phyloP scores from a whole-genome alignment of 2,888 invertebrate species.

The Archips xylosteana region DNA sequence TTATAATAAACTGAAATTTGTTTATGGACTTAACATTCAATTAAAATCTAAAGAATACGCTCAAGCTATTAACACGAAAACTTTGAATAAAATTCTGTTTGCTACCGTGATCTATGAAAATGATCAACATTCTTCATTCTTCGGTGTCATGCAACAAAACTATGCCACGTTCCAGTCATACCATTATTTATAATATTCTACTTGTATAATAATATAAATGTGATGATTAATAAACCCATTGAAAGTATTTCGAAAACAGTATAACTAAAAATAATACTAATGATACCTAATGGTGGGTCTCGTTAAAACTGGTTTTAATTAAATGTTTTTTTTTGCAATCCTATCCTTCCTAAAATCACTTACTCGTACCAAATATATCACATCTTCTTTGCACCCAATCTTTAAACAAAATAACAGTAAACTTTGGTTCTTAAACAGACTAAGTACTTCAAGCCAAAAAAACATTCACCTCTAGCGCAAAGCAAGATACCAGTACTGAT shows the following conservation, averaged over 20 bases:
- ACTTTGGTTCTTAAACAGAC: slow-evolving; percentile 16
- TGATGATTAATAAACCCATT: not conserved
- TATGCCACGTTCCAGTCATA: not conserved
- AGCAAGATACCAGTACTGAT: not conserved
- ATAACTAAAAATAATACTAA: slow-evolving; percentile 6
- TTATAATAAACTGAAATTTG: not conserved
- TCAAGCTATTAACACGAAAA: not conserved
- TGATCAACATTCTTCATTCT: not conserved
- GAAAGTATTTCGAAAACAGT: not conserved
- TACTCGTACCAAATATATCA: slow-evolving; percentile 24
- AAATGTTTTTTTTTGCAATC: not conserved
- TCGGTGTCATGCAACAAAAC: not conserved
- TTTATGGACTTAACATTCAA: not conserved
- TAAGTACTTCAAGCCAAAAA: slow-evolving; percentile 7
- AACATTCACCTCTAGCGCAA: slow-evolving; percentile 3
- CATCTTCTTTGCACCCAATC: slow-evolving; percentile 4
- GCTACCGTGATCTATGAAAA: not conserved
- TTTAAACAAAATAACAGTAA: slow-evolving; percentile 9
- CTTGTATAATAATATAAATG: not conserved
- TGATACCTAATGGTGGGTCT: not conserved
- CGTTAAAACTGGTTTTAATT: not conserved
- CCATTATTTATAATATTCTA: not conserved
- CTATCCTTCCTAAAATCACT: not conserved
- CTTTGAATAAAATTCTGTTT: not conserved
- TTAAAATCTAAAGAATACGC: not conserved